Conservation (phyloP, 2,888 invertebrate species). For the Drosophila hawaiiensis region DNA sequence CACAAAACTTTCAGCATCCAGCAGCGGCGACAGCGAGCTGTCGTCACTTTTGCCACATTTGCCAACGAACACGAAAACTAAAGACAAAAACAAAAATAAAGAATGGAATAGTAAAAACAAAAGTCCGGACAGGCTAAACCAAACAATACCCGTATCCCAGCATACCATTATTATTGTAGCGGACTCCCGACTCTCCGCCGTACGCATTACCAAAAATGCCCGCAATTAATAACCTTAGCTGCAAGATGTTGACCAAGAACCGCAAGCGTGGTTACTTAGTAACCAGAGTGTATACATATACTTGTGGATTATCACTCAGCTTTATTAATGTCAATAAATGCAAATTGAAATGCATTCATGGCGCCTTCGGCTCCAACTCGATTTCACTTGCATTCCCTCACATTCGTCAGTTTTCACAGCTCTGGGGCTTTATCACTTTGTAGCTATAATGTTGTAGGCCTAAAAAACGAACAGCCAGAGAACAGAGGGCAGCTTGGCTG, state of each 20-base stretch:
- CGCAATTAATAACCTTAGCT: conserved; percentile 22
- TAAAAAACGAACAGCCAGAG: not conserved
- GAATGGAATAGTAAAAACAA: conserved; percentile 24
- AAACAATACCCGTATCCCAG: conserved; percentile 13
- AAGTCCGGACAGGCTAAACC: conserved; percentile 30
- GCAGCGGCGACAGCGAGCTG: conserved; percentile 53
- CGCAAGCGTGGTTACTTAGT: conserved; percentile 42
- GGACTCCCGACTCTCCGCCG: conserved; percentile 6
- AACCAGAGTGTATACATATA: conserved; percentile 2
- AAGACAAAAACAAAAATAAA: conserved; percentile 27
- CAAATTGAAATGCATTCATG: conserved; percentile 66
- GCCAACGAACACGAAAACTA: conserved; percentile 27
- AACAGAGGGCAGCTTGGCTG: conserved; percentile 32
- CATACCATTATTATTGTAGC: conserved; percentile 36
- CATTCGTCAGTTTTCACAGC: conserved; percentile 69
- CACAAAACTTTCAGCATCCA: conserved; percentile 36
- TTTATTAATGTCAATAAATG: conserved; percentile 64
- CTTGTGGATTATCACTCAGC: conserved; percentile 24
- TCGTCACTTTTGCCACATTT: conserved; percentile 51
- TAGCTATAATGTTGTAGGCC: conserved; percentile 28
- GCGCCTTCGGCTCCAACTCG: conserved; percentile 30
- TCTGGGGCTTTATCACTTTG: conserved; percentile 57
- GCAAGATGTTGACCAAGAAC: conserved; percentile 3
- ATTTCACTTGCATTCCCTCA: conserved; percentile 37
- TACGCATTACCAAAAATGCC: conserved; percentile 6